Conservation (phyloP, 2,888 invertebrate species). For the Eupsilia transversa region DNA sequence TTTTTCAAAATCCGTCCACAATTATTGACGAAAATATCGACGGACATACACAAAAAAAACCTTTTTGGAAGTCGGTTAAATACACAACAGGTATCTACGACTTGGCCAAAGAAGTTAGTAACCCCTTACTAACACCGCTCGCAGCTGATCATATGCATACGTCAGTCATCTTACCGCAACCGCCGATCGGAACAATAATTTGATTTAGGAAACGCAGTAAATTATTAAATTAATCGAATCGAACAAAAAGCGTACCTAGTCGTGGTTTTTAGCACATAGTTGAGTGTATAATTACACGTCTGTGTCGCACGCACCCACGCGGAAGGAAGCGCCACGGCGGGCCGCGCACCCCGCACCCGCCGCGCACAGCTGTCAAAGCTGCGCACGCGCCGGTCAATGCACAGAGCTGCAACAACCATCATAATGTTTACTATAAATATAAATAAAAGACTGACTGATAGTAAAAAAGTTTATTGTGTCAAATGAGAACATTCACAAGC, state of each 20-base stretch:
- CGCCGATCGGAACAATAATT: conserved; percentile 5
- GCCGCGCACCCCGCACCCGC: background rate
- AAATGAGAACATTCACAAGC: no score
- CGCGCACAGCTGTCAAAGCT: conserved; percentile 4
- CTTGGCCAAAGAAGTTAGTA: no score
- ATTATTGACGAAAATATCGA: no score
- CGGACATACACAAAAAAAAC: no score
- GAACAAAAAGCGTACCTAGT: conserved; percentile 34
- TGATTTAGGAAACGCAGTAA: conserved; percentile 28
- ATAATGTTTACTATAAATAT: background rate
- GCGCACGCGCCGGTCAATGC: conserved; percentile 17
- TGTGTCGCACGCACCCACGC: conserved; percentile 61
- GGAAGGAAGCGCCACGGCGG: conserved; percentile 58
- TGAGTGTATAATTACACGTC: conserved; percentile 39
- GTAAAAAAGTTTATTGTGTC: no score
- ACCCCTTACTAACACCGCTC: background rate
- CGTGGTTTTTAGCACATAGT: conserved; percentile 28
- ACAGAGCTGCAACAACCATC: conserved; percentile 32
- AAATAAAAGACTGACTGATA: background rate
- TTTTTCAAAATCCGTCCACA: no score
- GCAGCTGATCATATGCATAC: no score
- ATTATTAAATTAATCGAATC: conserved; percentile 28
- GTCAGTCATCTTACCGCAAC: no score
- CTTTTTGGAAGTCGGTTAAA: no score
- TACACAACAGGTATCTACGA: no score